Percentiles rank a stretch among this genome's conserved stretches.
These are phyloP conservation scores for Coenonympha arcania DNA, from an alignment of 2,888 invertebrate species.

Conservation along the genomic window DNA sequence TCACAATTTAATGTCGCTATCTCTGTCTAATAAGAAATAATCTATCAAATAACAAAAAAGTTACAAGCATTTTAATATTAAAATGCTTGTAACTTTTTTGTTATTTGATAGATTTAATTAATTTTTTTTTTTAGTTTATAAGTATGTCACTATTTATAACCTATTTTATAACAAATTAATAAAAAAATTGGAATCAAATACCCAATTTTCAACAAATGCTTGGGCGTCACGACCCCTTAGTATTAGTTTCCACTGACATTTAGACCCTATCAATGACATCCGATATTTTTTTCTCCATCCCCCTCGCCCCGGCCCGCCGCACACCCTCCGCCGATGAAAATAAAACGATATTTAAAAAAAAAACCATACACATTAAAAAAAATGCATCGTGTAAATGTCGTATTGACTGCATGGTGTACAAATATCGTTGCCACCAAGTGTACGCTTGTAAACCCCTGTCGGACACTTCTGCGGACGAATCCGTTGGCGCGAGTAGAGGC, in stretches of 20 bases:
- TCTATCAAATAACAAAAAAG: too few species aligned
- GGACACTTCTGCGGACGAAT: slow-evolving; percentile 46
- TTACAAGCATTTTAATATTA: too few species aligned
- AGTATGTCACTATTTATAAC: too few species aligned
- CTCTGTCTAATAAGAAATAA: too few species aligned
- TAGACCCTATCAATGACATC: slow-evolving; percentile 73
- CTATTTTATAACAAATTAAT: too few species aligned
- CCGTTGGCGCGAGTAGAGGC: slow-evolving; percentile 80
- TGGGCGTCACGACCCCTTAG: slow-evolving; percentile 45
- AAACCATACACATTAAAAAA: slow-evolving; percentile 62
- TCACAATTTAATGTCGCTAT: too few species aligned
- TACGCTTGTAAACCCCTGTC: slow-evolving; percentile 49
- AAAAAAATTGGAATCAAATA: neutral
- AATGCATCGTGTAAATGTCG: slow-evolving; percentile 70
- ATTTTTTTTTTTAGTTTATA: too few species aligned
- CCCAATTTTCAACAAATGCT: too few species aligned
- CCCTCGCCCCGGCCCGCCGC: slow-evolving; percentile 68
- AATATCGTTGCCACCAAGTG: slow-evolving; percentile 62
- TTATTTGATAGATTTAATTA: too few species aligned
- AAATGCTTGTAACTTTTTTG: too few species aligned
- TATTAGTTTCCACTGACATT: slow-evolving; percentile 56
- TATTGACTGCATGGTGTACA: slow-evolving; percentile 72
- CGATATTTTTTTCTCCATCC: slow-evolving; percentile 68
- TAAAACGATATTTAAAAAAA: slow-evolving; percentile 44
- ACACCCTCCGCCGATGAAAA: slow-evolving; percentile 69